phyloP scores from a whole-genome alignment of 2,888 invertebrate genomes.

The Lepidocyrtinus sp. region DNA sequence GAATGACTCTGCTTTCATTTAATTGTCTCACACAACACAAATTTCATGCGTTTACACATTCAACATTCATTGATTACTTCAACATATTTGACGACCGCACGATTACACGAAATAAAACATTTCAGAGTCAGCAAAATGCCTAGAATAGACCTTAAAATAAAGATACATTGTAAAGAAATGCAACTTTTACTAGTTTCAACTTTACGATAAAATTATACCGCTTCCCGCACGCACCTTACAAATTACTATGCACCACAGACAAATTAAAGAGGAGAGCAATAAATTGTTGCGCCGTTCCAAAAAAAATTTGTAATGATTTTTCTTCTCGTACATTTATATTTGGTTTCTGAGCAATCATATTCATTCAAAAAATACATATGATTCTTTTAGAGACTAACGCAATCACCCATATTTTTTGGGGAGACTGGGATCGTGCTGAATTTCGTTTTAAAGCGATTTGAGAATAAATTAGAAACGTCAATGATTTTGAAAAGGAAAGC shows the following conservation, averaged over 20 bases:
- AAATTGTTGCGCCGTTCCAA: conserved; percentile 15
- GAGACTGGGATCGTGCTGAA: conserved; percentile 48
- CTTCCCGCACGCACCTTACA: conserved; percentile 30
- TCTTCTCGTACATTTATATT: conserved; percentile 31
- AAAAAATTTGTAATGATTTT: not conserved
- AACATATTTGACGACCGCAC: not conserved
- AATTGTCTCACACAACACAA: not conserved
- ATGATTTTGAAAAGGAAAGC: no score
- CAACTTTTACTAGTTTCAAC: conserved; percentile 40
- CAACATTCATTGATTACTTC: not conserved
- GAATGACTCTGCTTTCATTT: not conserved
- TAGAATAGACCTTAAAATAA: conserved; percentile 31
- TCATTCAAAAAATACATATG: no score
- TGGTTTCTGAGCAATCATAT: no score
- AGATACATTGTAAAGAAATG: conserved; percentile 22
- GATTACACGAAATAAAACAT: conserved; percentile 14
- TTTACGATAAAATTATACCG: conserved; percentile 28
- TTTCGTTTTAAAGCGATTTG: conserved; percentile 40
- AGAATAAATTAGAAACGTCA: conserved; percentile 10
- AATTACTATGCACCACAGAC: no score
- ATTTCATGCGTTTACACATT: not conserved
- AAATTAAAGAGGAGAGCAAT: conserved; percentile 33
- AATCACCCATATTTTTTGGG: no score
- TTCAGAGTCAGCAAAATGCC: not conserved
- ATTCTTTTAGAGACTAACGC: no score